Base-by-base conservation (phyloP, 1,140 invertebrate species). In the Macrosteles quadrilineatus region DNA sequence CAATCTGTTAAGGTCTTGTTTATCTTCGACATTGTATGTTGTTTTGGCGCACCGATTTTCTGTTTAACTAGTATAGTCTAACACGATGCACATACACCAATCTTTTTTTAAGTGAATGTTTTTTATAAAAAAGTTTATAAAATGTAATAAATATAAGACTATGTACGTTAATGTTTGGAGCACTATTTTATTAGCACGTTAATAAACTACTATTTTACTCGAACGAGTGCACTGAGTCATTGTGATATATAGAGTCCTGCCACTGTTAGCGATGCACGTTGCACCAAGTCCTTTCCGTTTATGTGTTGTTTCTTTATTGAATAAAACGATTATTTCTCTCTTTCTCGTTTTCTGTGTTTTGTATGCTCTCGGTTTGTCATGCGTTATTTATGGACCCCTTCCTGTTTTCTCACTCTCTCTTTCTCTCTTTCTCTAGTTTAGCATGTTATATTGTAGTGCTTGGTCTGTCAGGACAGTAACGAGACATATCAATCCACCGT, bases 111-210 rank as follows among this genome's bases (percentile, higher is more conserved):
- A 66, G 27, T 66, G 32, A 43, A 66, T 66, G 63, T 66, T 45
- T 64, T 66, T 66, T 45, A 45, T 45, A 66, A 23, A 23, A 66
- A 66, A 66, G 31, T 66, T 27, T 66, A 45, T 45, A 66, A 57
- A 66, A 66, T 43, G 40, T 43, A 43, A 66, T 66, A 66, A 66
- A 66, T 66, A 66, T 66, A 64, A 32, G 25, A 66, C n/a, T 66
- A 66, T 66, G 63, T 66, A 66, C 40, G 63, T 66, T 45, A 43
- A 66, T 66, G 63, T 66, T 66, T 45, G 40, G 40, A 66, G 63
- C 63, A 66, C 63, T 66, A 66, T 66, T 66, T 30, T 66, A 66
- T 43, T 66, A 66, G 63, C 63, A 66, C 63, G 63, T 66, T 66
- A 66, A 25, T 25, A 32, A 66, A 66, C 17, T 66, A 66, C 63